Percentiles rank a stretch among this genome's conserved stretches.
Evolutionary conservation across 2,113 vertebrate species (phyloP).

Genomic region (Abramis brama): DNA sequence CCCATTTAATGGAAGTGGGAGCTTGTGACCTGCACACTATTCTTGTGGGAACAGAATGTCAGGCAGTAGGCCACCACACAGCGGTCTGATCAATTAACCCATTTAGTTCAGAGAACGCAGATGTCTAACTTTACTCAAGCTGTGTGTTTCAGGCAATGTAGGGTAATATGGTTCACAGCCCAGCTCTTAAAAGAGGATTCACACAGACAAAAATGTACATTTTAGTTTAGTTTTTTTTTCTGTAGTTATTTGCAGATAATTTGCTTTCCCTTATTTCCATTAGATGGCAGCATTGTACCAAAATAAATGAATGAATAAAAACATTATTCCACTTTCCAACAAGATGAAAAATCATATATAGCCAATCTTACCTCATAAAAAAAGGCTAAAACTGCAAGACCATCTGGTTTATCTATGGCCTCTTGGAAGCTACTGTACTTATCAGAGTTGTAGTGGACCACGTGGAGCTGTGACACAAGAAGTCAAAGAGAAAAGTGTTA

Average conservation of each 20-base stretch:
- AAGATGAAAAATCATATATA: neutral
- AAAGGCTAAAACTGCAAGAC: slow-evolving; percentile 87
- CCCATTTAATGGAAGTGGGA: slow-evolving; percentile 2
- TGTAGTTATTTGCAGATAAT: neutral
- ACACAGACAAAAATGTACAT: neutral
- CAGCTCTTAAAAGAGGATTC: neutral
- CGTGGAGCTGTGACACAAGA: slow-evolving; percentile 81
- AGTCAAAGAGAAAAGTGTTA: neutral
- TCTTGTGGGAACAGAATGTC: slow-evolving; percentile 49
- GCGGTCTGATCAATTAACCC: slow-evolving; percentile 42
- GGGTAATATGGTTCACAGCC: neutral
- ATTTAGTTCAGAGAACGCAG: slow-evolving; percentile 51
- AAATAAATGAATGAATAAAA: neutral
- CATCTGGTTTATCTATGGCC: slow-evolving; percentile 80
- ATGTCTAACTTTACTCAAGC: slow-evolving; percentile 12
- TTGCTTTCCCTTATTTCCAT: neutral
- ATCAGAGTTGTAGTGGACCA: slow-evolving; percentile 90
- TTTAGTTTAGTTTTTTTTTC: neutral
- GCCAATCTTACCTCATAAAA: slow-evolving; percentile 78
- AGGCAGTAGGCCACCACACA: slow-evolving; percentile 16
- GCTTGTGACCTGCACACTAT: slow-evolving; percentile 43
- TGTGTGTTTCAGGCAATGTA: neutral
- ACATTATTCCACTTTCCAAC: neutral
- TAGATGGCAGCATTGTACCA: slow-evolving; percentile 38
- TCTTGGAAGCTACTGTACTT: slow-evolving; percentile 80